Evolutionary conservation across 1,140 invertebrate genomes (phyloP).

Genomic region (Ruditapes philippinarum): DNA sequence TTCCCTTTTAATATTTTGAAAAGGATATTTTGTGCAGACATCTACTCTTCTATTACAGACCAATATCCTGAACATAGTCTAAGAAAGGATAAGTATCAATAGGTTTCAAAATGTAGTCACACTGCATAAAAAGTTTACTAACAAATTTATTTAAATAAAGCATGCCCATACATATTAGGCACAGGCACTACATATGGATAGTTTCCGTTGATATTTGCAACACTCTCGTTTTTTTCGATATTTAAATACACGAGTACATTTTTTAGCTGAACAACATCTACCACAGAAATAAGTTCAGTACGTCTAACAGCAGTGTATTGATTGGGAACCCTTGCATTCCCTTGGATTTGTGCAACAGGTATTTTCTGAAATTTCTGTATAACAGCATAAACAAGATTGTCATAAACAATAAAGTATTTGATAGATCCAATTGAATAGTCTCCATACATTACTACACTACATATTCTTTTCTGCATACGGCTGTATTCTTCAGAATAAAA

Average conservation of each 20-base stretch:
- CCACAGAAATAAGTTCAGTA: neutral
- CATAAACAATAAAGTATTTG: conserved; percentile 46
- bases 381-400: conserved; percentile 49
- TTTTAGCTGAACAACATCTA: conserved; percentile 13
- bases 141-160: neutral
- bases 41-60: too few relatives aligned
- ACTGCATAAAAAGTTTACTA: neutral
- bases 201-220: neutral
- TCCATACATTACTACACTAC: conserved; percentile 26
- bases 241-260: conserved; percentile 36
- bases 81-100: too few relatives aligned
- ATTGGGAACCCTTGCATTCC: neutral
- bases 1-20: too few relatives aligned
- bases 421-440: conserved; percentile 12
- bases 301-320: conserved; percentile 11
- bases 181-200: neutral
- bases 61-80: too few relatives aligned
- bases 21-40: too few relatives aligned
- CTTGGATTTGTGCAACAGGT: conserved; percentile 3
- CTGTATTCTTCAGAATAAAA: conserved; percentile 27
- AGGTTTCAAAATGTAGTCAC: too few relatives aligned
- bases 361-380: neutral
- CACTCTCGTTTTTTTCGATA: neutral
- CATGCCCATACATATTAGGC: neutral
- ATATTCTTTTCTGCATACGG: conserved; percentile 64